Base-by-base conservation (phyloP, 2,797 vertebrate species). In the Champsocephalus esox region DNA sequence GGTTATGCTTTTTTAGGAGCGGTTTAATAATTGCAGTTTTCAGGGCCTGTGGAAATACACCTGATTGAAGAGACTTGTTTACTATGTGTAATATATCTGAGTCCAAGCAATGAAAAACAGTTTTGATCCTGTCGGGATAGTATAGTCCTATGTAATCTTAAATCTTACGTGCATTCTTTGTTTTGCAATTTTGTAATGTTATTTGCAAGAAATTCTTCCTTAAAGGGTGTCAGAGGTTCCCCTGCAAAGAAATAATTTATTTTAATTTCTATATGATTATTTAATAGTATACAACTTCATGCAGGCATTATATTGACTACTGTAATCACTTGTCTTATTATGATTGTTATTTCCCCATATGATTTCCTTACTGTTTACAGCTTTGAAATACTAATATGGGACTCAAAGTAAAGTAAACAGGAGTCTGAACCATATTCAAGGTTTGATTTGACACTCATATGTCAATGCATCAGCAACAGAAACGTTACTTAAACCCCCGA, bases 251-350 rank as follows among this genome's bases (percentile, higher is more conserved):
- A 38, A 17, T 12, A 5, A n/a, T 17, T 56, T 38, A 5, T 59
- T 69, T 61, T 48, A 12, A 63, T 57, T 64, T 51, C 19, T 43
- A 16, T 5, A 59, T 28, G 19, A 56, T 56, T 50, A n/a, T 55
- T 41, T 46, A 32, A 63, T 38, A 24, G 52, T 5, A 49, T 16
- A 3, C 3, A 12, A 58, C 9, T 13, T 38, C 28, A 28, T 59
- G 16, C 16, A 14, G 49, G 41, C 62, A 28, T 51, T 34, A 51
- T 38, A n/a, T 50, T 46, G 0, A 55, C 41, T 1, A 17, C 21
- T 66, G 43, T 54, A 38, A 61, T 52, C n/a, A 19, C 34, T 38
- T 16, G 38, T 72, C 41, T 64, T 12, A 66, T 56, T 68, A 38
- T 28, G 43, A 51, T 60, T 3, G 34, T 44, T 14, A 32, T 76